Evolutionary conservation across 1,140 invertebrate species (phyloP).

Genomic region (Grapholita molesta): DNA sequence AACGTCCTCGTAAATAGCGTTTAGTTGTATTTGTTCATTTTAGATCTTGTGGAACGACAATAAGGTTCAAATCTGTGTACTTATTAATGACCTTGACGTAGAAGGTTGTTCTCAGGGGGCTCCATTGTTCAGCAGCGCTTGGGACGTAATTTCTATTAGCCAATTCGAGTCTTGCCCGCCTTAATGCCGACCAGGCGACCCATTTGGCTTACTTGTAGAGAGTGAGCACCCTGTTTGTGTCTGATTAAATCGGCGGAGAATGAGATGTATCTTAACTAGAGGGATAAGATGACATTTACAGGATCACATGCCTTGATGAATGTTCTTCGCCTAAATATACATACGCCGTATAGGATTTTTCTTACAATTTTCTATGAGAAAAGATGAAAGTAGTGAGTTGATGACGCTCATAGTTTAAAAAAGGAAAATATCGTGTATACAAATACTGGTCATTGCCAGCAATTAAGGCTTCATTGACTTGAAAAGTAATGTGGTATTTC

Average conservation of each 20-base stretch:
- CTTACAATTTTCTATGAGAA: too few relatives aligned
- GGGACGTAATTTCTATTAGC: constrained; percentile 38
- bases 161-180: constrained; percentile 30
- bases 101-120: constrained; percentile 28
- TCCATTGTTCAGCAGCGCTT: constrained; percentile 32
- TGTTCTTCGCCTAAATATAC: too few relatives aligned
- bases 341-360: too few relatives aligned
- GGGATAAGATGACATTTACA: neutral
- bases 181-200: neutral
- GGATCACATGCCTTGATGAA: neutral
- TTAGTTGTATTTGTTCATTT: neutral
- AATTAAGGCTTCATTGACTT: too few relatives aligned
- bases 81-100: neutral
- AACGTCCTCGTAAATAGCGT: neutral
- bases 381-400: too few relatives aligned
- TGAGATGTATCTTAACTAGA: neutral
- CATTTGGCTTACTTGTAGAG: neutral
- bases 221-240: neutral
- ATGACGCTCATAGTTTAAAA: too few relatives aligned
- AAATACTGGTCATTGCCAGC: too few relatives aligned
- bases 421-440: too few relatives aligned
- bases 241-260: constrained; percentile 3
- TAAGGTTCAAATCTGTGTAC: neutral
- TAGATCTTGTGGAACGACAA: neutral
- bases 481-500: too few relatives aligned